Evolutionary conservation across 2,888 invertebrate genomes (phyloP), one percentile per base, ranked within the genome.

Genomic region (Rhagium mordax): DNA sequence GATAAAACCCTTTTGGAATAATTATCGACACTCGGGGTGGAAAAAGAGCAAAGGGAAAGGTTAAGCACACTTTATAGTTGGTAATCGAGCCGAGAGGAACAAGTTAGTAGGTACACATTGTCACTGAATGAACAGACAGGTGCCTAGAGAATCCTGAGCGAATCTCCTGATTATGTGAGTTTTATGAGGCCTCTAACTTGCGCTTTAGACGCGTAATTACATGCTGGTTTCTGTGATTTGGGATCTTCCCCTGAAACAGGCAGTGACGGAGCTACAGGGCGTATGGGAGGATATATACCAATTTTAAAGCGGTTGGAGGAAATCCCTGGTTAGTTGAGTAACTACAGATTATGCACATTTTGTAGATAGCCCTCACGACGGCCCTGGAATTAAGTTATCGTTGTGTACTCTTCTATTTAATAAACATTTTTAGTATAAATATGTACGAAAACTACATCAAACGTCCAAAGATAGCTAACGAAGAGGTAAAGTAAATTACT

Each of bases 71-170:
- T 73, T 77, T 72, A 74, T 70, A 73, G 74, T 73, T 72, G 74
- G 77, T 74, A 77, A 77, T 77, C 64, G 69, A 51, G 72, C 18
- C 29, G 65, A 70, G 68, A 69, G 48, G 62, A 64, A 65, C 65
- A 74, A 62, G 64, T 70, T 71, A 70, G 72, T 74, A 70, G 69
- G 66, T 75, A 77, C 75, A 75, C 75, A 75, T 75, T 77, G 77
- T 77, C 77, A 70, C 75, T 68, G 75, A 72, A 74, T 68, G 75
- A 77, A 76, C 77, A 77, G 77, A 77, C 77, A 77, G 77, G 77
- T 77, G 77, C 75, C 77, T 74, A 72, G 75, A 74, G 75, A 75
- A 70, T 72, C 75, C 75, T 61, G 57, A 57, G 62, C 75, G 60
- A 57, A 59, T 49, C 69, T 66, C 65, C 77, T 74, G 74, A 75